Percentiles rank a stretch among this genome's conserved stretches.
phyloP scores from a whole-genome alignment of 2,797 vertebrate species.

The Emydoidea blandingii region DNA sequence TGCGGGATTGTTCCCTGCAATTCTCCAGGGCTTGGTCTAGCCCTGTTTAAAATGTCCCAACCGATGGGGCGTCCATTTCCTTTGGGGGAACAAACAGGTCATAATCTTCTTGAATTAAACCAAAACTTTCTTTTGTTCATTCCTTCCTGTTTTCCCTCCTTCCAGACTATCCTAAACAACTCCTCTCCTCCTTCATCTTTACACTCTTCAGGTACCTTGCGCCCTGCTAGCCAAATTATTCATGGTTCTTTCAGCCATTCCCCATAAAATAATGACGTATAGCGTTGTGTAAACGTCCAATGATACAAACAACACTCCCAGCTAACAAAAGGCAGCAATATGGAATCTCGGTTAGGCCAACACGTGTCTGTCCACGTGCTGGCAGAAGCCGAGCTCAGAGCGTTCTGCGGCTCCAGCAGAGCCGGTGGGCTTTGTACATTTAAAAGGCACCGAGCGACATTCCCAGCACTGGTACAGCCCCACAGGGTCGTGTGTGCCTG shows the following conservation, averaged over 20 bases:
- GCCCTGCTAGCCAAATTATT: neutral
- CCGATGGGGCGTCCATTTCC: neutral
- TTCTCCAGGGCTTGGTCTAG: neutral
- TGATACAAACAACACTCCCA: rapidly evolving
- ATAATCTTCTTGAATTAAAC: neutral
- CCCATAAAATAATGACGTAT: neutral
- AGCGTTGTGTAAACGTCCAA: neutral
- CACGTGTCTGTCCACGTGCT: neutral
- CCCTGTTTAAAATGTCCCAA: neutral
- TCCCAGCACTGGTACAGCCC: neutral
- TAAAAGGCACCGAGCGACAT: neutral
- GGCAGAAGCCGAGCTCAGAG: neutral
- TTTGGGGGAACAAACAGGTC: neutral
- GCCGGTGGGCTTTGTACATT: rapidly evolving
- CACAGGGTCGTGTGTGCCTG: neutral
- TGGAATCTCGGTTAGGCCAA: neutral
- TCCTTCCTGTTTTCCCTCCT: neutral
- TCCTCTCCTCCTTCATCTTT: neutral
- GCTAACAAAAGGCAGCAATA: neutral
- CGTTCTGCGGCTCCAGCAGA: neutral
- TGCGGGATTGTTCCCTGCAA: neutral
- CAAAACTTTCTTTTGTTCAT: neutral
- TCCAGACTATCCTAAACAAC: neutral
- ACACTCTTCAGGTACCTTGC: neutral
- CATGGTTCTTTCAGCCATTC: neutral